These are phyloP conservation scores for Blastomussa wellsi DNA, from an alignment of 92 coral and sea anemone species.

Conservation along the genomic window DNA sequence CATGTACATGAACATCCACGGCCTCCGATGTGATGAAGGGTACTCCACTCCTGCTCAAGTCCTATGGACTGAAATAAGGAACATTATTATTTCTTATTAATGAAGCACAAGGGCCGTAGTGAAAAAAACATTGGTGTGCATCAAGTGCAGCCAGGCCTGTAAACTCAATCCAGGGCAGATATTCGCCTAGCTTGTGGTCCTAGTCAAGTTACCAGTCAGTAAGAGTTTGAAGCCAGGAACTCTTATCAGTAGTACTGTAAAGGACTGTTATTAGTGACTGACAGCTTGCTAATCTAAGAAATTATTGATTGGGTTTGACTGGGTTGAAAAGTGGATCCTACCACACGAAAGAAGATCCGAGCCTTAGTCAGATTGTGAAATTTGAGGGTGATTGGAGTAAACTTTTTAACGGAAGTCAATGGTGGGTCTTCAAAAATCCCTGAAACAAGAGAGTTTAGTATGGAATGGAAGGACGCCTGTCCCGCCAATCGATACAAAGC, in stretches of 20 bases:
- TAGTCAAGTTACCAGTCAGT: too few relatives aligned
- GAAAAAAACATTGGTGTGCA: neutral
- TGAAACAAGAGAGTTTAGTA: too few relatives aligned
- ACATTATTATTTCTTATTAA: neutral
- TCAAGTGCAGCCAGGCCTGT: neutral
- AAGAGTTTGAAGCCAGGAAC: too few relatives aligned
- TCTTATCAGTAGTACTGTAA: too few relatives aligned
- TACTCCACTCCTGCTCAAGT: slow-evolving; percentile 70
- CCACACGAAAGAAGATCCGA: too few relatives aligned
- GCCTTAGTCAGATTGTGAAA: too few relatives aligned
- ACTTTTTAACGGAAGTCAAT: too few relatives aligned
- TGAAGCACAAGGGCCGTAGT: neutral
- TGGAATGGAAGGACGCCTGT: too few relatives aligned
- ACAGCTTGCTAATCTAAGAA: neutral
- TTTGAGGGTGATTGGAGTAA: too few relatives aligned
- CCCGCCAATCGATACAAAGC: too few relatives aligned
- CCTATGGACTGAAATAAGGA: slow-evolving; percentile 48
- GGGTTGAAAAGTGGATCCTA: too few relatives aligned
- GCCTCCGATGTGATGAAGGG: slow-evolving; percentile 67
- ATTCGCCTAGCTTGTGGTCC: neutral
- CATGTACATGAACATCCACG: slow-evolving; percentile 81
- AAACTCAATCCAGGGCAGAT: neutral
- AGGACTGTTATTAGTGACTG: neutral
- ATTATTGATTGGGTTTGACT: neutral
- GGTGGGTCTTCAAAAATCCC: too few relatives aligned